These are phyloP conservation scores for Druon quercuslanigerum DNA, from an alignment of 1,140 invertebrate genomes.

Conservation along the genomic window DNA sequence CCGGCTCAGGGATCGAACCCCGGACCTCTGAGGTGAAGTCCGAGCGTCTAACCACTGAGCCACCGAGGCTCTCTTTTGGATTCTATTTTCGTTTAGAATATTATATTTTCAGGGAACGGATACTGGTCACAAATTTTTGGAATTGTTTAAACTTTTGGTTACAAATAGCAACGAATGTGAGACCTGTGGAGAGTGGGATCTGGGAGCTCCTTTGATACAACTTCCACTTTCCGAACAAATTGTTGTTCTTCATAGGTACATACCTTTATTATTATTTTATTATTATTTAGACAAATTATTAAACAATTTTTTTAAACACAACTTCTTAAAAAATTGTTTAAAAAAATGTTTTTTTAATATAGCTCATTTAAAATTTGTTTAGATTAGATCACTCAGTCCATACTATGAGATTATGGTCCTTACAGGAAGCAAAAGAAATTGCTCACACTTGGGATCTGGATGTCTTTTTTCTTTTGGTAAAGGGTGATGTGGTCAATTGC, in stretches of 20 bases:
- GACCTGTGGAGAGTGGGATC: conserved; percentile 80
- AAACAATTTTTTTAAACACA: too few species aligned
- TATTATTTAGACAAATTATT: background rate
- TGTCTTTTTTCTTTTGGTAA: conserved; percentile 78
- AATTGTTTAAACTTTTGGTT: conserved; percentile 80
- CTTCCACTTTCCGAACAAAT: conserved; percentile 87
- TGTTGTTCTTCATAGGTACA: conserved; percentile 80
- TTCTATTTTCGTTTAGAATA: background rate
- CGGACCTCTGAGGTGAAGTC: too few species aligned
- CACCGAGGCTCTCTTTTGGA: too few species aligned
- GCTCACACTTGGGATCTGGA: conserved; percentile 85
- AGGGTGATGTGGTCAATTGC: conserved; percentile 81
- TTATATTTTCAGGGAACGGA: conserved; percentile 72
- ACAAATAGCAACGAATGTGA: conserved; percentile 82
- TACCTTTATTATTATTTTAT: background rate
- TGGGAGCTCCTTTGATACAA: conserved; percentile 81
- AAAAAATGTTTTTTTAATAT: too few species aligned
- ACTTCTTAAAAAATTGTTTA: too few species aligned
- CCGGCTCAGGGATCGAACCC: too few species aligned
- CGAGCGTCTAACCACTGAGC: too few species aligned
- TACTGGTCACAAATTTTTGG: conserved; percentile 79
- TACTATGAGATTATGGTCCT: conserved; percentile 84
- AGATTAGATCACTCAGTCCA: conserved; percentile 87
- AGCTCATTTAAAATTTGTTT: too few species aligned
- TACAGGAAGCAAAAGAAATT: conserved; percentile 81